These are phyloP conservation scores for Spea multiplicata DNA, from an alignment of 2,113 vertebrate genomes.

Conservation along the genomic window DNA sequence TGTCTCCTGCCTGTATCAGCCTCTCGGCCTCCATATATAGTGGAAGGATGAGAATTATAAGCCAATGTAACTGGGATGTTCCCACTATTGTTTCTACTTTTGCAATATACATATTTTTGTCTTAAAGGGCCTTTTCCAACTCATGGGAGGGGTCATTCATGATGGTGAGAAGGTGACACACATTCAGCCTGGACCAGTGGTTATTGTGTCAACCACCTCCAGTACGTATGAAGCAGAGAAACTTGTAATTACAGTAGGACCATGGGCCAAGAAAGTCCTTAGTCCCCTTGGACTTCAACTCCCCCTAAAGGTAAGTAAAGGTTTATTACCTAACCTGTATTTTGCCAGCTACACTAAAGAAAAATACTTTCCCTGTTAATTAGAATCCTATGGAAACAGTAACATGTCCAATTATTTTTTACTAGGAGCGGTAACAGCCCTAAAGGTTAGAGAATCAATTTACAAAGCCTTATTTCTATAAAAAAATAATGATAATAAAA, in stretches of 20 bases:
- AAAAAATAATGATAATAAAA: conserved; percentile 2
- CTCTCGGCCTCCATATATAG: no score
- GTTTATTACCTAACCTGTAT: no score
- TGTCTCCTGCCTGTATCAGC: no score
- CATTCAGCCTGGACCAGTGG: conserved; percentile 70
- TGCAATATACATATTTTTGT: background rate
- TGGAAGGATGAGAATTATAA: no score
- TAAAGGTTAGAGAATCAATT: background rate
- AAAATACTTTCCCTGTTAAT: no score
- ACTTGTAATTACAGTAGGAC: conserved; percentile 78
- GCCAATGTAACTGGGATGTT: no score
- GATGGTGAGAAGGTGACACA: conserved; percentile 78
- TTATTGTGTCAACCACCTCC: conserved; percentile 69
- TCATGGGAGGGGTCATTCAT: conserved; percentile 67
- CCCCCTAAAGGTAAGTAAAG: conserved; percentile 77
- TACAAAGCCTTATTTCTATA: background rate
- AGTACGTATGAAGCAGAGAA: conserved; percentile 70
- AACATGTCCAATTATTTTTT: no score
- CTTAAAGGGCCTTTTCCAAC: conserved; percentile 68
- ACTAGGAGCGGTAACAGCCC: no score
- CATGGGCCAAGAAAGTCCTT: conserved; percentile 79
- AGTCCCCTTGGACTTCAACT: conserved; percentile 69
- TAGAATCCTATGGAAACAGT: no score
- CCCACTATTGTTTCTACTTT: background rate
- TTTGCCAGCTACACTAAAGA: no score